Base-by-base conservation (phyloP, 2,888 invertebrate genomes). In the Xestoiulus laeticollis region DNA sequence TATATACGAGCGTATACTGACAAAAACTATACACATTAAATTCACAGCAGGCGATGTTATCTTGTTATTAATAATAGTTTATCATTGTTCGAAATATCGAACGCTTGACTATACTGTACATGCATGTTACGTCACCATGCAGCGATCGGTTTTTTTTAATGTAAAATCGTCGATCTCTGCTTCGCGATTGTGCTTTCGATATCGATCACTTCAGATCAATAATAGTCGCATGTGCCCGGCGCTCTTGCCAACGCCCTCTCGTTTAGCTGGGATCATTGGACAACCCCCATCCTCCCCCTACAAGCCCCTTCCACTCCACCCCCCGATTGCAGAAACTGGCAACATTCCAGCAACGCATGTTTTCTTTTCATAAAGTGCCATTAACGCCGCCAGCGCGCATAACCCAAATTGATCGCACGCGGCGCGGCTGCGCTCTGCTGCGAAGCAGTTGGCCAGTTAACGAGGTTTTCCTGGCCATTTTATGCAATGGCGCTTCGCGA, bases 351-450 rank as follows among this genome's bases (percentile, higher is more conserved):
- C 59, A 59, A n/a, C 59, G 59, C 59, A 1, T 59, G 59, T 59
- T 59, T 59, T 19, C 59, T 19, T 59, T 59, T 59, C 59, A 59
- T n/a, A 59, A 59, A 59, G 59, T 59, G 59, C 59, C 59, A 59
- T 59, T 59, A 59, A 59, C 59, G 59, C 59, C 59, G 59, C 59
- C 59, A 59, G 59, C 59, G 59, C 59, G n/a, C 59, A 59, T 59
- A 19, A 59, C 59, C 19, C 59, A 59, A 59, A 59, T 59, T 59
- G 59, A 59, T 59, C 59, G 59, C 19, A 59, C 59, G 59, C n/a
- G 48, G 16, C 3, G 12, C 48, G 38, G 38, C 38, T 38, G 38
- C 38, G 38, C 38, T 38, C n/a, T n/a, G n/a, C n/a, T n/a, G n/a
- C n/a, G 38, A 38, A 38, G 38, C 38, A 38, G 38, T 38, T 38